These are phyloP conservation scores for Callospermophilus lateralis DNA, from an alignment of 2,113 vertebrate genomes.

Conservation along the genomic window DNA sequence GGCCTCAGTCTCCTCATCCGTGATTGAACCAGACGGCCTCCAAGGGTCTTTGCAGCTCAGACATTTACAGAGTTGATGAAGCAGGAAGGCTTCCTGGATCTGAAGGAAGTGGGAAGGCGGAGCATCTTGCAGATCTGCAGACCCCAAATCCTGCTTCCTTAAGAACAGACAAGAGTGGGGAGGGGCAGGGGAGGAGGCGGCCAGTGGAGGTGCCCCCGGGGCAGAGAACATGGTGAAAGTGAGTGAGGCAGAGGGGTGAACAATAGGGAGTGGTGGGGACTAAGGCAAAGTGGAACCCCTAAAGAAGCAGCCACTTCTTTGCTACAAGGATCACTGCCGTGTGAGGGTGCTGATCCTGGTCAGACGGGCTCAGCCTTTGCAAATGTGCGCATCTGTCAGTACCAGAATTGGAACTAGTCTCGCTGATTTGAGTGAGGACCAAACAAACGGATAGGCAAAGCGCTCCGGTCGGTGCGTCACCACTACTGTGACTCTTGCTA, in stretches of 20 bases:
- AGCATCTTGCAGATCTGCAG: not conserved
- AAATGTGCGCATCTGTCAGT: not conserved
- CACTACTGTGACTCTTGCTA: not conserved
- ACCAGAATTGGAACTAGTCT: not conserved
- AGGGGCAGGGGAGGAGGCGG: not conserved
- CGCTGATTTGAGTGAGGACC: not conserved
- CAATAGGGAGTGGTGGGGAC: not conserved
- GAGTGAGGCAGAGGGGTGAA: not conserved
- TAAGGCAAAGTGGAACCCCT: not conserved
- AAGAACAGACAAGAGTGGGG: not conserved
- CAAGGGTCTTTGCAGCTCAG: not conserved
- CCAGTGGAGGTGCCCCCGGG: rapidly evolving
- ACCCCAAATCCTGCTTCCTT: not conserved
- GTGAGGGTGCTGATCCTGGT: not conserved
- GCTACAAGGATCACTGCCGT: rapidly evolving
- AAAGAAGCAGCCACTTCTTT: not conserved
- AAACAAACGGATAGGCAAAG: not conserved
- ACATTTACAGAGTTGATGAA: not conserved
- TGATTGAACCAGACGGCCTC: not conserved
- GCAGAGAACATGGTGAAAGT: not conserved
- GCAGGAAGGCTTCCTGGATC: not conserved
- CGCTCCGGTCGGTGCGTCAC: not conserved
- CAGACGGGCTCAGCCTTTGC: not conserved
- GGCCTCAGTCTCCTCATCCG: not conserved
- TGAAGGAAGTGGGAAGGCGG: not conserved